Evolutionary conservation across 2,888 invertebrate genomes (phyloP).

Genomic region (Agonopterix arenella): DNA sequence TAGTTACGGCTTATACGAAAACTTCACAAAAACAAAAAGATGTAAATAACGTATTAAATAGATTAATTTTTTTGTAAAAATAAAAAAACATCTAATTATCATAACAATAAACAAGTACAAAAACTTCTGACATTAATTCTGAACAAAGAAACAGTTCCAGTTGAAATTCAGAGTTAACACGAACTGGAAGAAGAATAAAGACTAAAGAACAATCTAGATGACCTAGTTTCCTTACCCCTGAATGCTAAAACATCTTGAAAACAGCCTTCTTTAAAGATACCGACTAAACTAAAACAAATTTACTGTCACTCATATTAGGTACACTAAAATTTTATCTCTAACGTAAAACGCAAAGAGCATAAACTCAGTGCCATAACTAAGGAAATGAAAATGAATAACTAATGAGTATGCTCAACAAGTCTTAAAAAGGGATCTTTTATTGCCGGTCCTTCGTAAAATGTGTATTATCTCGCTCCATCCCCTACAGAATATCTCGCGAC

Average conservation of each 20-base stretch:
- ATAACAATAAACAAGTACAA: no score
- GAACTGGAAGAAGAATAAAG: no score
- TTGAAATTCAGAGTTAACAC: no score
- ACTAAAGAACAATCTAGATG: no score
- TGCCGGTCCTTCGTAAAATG: slow-evolving; percentile 30
- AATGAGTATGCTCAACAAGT: slow-evolving; percentile 58
- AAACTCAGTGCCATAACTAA: slow-evolving; percentile 49
- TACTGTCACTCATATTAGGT: background rate
- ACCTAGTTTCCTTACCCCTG: no score
- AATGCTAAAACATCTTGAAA: background rate
- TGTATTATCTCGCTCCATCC: slow-evolving; percentile 31
- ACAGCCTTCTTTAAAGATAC: background rate
- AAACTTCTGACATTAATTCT: no score
- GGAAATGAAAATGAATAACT: slow-evolving; percentile 65
- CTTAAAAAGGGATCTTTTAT: slow-evolving; percentile 52
- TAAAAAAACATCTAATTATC: background rate
- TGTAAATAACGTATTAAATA: background rate
- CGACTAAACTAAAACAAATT: background rate
- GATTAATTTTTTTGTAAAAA: background rate
- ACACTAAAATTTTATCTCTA: slow-evolving; percentile 36
- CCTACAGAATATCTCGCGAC: slow-evolving; percentile 19
- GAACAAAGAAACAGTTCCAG: no score
- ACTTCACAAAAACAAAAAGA: background rate
- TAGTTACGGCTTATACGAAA: no score
- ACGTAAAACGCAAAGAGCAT: slow-evolving; percentile 33